Conservation (phyloP, 2,113 vertebrate genomes). For the Phyllostomus hastatus region DNA sequence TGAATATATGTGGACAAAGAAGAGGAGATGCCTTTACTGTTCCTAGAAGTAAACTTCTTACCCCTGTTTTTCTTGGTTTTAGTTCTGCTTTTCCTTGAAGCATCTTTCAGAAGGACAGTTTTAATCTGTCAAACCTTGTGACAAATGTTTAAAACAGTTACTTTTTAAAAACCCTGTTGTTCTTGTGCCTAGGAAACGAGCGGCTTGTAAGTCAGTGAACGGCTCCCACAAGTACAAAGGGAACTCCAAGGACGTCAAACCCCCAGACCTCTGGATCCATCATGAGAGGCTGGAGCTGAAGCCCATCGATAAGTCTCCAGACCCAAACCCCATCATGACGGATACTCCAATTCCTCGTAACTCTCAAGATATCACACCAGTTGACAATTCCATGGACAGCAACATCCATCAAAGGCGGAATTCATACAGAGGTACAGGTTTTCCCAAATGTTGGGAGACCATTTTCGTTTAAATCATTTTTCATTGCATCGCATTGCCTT, state of each 20-base stretch:
- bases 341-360: conserved; percentile 96
- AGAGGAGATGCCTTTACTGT: neutral
- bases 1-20: neutral
- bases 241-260: conserved; percentile 97
- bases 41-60: neutral
- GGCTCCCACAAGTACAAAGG: conserved; percentile 99
- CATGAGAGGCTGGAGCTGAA: conserved; percentile 97
- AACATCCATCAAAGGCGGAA: conserved; percentile 94
- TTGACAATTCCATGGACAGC: conserved; percentile 91
- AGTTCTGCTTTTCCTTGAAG: conserved; percentile 2
- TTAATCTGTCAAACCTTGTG: neutral
- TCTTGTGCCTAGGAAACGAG: conserved; percentile 88
- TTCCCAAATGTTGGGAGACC: neutral
- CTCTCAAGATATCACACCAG: conserved; percentile 96
- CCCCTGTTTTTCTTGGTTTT: neutral
- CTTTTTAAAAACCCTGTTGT: neutral
- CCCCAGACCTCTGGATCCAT: conserved; percentile 98
- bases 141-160: neutral
- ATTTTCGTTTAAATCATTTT: neutral
- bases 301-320: conserved; percentile 97
- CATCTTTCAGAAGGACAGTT: neutral
- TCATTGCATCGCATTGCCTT: neutral
- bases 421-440: conserved; percentile 90
- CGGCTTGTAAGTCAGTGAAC: conserved; percentile 95
- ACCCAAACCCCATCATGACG: conserved; percentile 97